Evolutionary conservation across 2,797 vertebrate genomes (phyloP).

Genomic region (Sebastes umbrosus): DNA sequence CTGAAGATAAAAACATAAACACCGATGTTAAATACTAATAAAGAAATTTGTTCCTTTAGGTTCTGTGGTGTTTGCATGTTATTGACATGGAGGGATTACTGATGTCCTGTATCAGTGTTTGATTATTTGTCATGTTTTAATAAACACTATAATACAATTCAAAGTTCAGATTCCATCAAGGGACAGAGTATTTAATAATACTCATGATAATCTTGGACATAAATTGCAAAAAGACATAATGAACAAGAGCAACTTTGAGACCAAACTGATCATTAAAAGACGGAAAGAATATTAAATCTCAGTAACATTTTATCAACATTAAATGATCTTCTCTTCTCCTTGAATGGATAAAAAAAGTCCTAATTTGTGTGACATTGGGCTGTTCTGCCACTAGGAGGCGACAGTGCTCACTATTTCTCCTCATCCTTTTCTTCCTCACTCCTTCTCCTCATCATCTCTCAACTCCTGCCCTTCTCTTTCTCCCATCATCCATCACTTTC

Average conservation of each 20-base stretch:
- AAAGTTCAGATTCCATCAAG: too few relatives aligned
- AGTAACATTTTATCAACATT: neutral
- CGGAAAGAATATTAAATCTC: neutral
- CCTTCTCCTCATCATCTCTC: neutral
- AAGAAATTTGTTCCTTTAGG: too few relatives aligned
- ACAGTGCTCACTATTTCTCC: constrained; percentile 14
- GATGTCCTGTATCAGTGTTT: neutral
- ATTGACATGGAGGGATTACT: neutral
- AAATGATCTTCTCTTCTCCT: neutral
- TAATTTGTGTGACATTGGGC: neutral
- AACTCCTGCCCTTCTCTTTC: neutral
- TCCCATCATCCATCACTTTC: neutral
- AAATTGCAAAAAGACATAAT: too few relatives aligned
- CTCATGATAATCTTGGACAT: too few relatives aligned
- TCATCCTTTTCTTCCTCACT: neutral
- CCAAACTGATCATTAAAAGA: neutral
- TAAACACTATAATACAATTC: neutral
- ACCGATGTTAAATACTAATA: too few relatives aligned
- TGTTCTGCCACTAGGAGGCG: constrained; percentile 56
- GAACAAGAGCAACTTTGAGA: neutral
- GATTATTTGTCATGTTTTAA: neutral
- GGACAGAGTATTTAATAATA: neutral
- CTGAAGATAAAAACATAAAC: too few relatives aligned
- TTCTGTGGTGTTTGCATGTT: neutral
- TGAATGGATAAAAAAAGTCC: neutral